Evolutionary conservation across 2,113 vertebrate species (phyloP), one percentile per base, ranked within the genome.

Genomic region (Paralichthys olivaceus): DNA sequence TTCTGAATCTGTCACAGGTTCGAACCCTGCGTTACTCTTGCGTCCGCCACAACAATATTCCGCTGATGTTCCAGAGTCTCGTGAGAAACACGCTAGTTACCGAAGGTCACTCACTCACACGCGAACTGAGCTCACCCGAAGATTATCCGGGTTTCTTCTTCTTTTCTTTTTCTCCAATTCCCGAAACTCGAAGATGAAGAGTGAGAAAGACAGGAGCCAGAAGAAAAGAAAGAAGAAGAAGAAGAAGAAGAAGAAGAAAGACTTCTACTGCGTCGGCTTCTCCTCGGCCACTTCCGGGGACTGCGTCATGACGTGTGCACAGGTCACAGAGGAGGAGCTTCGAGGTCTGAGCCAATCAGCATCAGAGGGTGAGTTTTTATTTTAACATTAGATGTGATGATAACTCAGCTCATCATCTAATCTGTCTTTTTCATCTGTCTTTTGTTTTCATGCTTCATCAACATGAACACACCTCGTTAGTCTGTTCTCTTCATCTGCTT

Each of bases 221-320:
- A 5, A 22, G 40, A 22, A 49, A 5, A 58, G 14, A 15, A 20
- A 3, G 1, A 22, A 45, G 45, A 28, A 20, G 15, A 15, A 64
- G 23, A n/a, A n/a, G n/a, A 12, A 34, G 14, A 34, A 67, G 15
- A 15, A 64, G 23, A 49, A 15, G 45, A 5, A 47, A 73, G 58
- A 74, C 43, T 4, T 45, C 12, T 40, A 40, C 55, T 43, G 43
- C 77, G 56, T 62, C 58, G 5, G 26, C 43, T 3, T 49, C 61
- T 20, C 3, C 62, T 45, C 40, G 25, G 8, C 17, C 61, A 28
- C 72, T 75, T 86, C 82, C 75, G 67, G 3, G 1, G 17, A n/a
- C 5, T 64, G 43, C 75, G 84, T 78, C 58, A 67, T 74, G 23
- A 82, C 80, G 84, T 83, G 6, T 1, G 0, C 7, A 14, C 2